Evolutionary conservation across 2,113 vertebrate species (phyloP).

Genomic region (Piprites chloris): DNA sequence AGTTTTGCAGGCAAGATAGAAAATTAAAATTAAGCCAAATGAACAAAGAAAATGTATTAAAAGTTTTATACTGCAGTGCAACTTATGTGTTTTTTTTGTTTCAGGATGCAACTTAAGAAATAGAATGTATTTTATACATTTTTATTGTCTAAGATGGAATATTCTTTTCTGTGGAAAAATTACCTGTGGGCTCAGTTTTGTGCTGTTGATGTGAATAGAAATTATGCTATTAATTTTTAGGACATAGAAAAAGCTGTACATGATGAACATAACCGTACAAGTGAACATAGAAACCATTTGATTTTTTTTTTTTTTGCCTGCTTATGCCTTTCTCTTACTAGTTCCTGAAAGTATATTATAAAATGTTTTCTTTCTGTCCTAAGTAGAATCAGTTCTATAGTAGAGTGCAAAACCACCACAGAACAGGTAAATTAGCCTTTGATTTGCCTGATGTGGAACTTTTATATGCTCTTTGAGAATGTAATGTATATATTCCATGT

Average conservation of each 20-base stretch:
- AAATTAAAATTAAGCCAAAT: background rate
- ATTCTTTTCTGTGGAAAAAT: background rate
- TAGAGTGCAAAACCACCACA: background rate
- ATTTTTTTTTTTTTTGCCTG: background rate
- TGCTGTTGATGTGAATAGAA: background rate
- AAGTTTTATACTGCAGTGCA: background rate
- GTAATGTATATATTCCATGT: background rate
- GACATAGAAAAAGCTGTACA: background rate
- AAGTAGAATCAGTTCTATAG: background rate
- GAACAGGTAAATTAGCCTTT: background rate
- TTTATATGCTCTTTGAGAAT: background rate
- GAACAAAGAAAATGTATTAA: background rate
- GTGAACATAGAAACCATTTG: background rate
- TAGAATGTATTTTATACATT: background rate
- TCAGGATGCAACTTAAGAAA: background rate
- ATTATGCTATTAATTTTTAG: background rate
- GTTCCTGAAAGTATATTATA: background rate
- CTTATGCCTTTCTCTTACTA: background rate
- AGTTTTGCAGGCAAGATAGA: background rate
- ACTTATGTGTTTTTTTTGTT: background rate
- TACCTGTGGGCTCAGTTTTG: background rate
- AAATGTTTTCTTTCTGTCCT: background rate
- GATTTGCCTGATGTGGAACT: background rate
- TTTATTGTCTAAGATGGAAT: background rate
- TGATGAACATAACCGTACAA: background rate